Evolutionary conservation across 2,888 invertebrate genomes (phyloP).

Genomic region (Tiliacea aurago): DNA sequence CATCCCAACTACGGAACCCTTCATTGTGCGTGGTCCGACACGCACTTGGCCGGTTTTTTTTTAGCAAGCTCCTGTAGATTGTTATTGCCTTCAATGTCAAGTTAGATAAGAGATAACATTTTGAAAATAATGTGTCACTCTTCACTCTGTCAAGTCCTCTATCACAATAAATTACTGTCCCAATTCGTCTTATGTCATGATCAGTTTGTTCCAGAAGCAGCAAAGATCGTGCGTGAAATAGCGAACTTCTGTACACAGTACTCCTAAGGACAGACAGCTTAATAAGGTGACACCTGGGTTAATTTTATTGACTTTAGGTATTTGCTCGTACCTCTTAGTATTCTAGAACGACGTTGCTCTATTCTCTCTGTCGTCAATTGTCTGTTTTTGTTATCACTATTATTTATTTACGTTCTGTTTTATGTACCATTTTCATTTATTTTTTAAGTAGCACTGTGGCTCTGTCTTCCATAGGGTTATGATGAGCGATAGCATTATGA

Average conservation of each 20-base stretch:
- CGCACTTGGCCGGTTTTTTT: too few relatives aligned
- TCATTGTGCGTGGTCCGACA: too few relatives aligned
- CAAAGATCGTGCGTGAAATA: conserved; percentile 2
- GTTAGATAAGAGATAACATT: not conserved
- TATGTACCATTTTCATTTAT: not conserved
- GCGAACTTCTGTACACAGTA: not conserved
- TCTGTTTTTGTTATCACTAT: not conserved
- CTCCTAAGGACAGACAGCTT: not conserved
- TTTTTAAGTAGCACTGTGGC: not conserved
- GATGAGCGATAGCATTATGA: not conserved
- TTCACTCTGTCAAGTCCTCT: not conserved
- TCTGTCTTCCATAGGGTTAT: not conserved
- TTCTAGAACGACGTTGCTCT: not conserved
- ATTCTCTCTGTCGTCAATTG: not conserved
- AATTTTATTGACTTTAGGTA: not conserved
- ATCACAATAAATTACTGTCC: conserved; percentile 1
- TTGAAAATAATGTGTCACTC: too few relatives aligned
- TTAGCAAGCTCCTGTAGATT: not conserved
- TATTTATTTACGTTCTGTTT: not conserved
- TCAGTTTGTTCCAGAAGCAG: conserved; percentile 1
- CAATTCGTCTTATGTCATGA: conserved; percentile 14
- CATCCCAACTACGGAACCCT: too few relatives aligned
- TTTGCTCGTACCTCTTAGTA: not conserved
- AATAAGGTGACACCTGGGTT: not conserved
- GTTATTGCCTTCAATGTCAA: not conserved